Evolutionary conservation across 2,888 invertebrate genomes (phyloP).

Genomic region (Girardia tigrina): DNA sequence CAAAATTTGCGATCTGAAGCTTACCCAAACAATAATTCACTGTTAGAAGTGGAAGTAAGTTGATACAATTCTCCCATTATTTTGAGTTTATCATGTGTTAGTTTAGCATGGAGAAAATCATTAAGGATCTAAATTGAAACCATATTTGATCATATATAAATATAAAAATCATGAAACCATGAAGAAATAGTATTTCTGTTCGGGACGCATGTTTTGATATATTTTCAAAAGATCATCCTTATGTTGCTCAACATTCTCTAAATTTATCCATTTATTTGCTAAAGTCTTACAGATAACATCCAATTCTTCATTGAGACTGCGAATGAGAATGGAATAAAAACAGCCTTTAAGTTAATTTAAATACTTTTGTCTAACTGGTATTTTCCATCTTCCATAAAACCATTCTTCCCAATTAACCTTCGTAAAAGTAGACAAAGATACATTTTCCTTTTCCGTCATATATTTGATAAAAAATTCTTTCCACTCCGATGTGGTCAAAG

Average conservation of each 20-base stretch:
- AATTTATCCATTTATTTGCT: not conserved
- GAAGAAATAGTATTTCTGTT: not conserved
- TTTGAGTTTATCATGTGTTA: not conserved
- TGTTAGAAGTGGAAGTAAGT: not conserved
- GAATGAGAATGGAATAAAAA: not conserved
- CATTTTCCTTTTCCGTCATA: not conserved
- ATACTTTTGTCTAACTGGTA: not conserved
- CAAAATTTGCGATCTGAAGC: no score
- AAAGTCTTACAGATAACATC: not conserved
- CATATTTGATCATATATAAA: not conserved
- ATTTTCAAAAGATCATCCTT: not conserved
- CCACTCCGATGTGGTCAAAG: not conserved
- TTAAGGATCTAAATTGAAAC: not conserved
- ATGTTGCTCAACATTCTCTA: not conserved
- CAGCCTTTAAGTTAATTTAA: not conserved
- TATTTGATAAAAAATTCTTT: not conserved
- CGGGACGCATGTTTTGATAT: not conserved
- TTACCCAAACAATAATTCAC: not conserved
- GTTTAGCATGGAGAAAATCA: not conserved
- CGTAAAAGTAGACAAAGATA: not conserved
- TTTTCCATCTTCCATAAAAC: not conserved
- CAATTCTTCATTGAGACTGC: not conserved
- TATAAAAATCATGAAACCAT: not conserved
- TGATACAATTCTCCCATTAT: not conserved
- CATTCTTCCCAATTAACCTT: not conserved